Percentiles rank a stretch among this genome's conserved stretches.
phyloP scores from a whole-genome alignment of 2,888 invertebrate species.

The Tetropium fuscum region DNA sequence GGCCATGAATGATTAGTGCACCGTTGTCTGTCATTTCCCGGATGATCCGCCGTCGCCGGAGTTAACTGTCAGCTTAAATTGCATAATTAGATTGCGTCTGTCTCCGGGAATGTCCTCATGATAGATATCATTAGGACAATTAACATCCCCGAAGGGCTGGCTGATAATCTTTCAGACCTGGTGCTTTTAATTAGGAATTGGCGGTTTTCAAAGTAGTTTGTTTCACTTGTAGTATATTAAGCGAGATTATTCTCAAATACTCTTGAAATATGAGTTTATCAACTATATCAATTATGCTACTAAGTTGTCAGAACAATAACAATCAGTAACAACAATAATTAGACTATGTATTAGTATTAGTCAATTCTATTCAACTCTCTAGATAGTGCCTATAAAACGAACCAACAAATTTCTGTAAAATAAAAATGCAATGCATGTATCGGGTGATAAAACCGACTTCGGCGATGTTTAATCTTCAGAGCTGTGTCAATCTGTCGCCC shows the following conservation, averaged over 20 bases:
- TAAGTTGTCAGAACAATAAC: too few relatives aligned
- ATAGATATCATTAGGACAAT: slow-evolving; percentile 61
- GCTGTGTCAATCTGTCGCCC: slow-evolving; percentile 30
- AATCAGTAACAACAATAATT: too few relatives aligned
- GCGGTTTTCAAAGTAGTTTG: too few relatives aligned
- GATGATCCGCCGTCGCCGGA: slow-evolving; percentile 50
- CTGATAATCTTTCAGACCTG: slow-evolving; percentile 38
- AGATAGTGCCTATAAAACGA: too few relatives aligned
- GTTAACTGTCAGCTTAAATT: slow-evolving; percentile 60
- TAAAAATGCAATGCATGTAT: too few relatives aligned
- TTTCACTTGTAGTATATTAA: too few relatives aligned
- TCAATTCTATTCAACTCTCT: too few relatives aligned
- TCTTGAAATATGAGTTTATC: too few relatives aligned
- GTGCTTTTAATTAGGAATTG: slow-evolving; percentile 41
- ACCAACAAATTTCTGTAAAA: too few relatives aligned
- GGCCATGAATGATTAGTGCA: slow-evolving; percentile 57
- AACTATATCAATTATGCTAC: too few relatives aligned
- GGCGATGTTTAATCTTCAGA: slow-evolving; percentile 21
- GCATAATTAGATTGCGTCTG: slow-evolving; percentile 64
- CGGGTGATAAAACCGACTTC: background rate
- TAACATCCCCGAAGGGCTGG: slow-evolving; percentile 50
- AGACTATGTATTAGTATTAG: too few relatives aligned
- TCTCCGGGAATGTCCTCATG: slow-evolving; percentile 57
- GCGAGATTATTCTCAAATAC: too few relatives aligned
- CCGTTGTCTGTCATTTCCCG: slow-evolving; percentile 61